phyloP scores from a whole-genome alignment of 2,113 vertebrate genomes.

The Lagenorhynchus albirostris region DNA sequence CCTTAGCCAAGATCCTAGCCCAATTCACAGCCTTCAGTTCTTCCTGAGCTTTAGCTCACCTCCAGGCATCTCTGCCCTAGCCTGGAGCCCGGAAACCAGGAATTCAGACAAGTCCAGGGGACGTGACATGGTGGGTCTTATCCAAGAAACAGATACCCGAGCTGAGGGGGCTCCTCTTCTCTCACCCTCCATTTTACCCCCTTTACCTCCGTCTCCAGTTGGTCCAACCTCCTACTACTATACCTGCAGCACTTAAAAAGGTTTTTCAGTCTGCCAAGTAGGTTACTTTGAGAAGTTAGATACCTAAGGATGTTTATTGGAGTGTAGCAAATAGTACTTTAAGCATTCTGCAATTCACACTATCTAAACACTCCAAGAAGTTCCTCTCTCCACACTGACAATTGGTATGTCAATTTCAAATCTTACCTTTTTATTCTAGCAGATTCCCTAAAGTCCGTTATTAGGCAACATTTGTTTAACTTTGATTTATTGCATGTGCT shows the following conservation, averaged over 20 bases:
- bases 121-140: background rate
- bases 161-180: background rate
- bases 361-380: background rate
- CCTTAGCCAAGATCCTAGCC: background rate
- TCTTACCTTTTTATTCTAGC: background rate
- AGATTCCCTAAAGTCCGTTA: background rate
- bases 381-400: background rate
- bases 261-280: background rate
- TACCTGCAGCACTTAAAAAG: background rate
- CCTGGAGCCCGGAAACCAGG: background rate
- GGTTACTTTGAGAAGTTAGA: background rate
- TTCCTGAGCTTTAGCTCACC: background rate
- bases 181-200: background rate
- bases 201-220: too few species aligned
- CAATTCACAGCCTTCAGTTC: background rate
- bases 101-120: background rate
- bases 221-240: background rate
- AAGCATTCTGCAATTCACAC: background rate
- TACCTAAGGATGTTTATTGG: background rate
- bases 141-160: background rate
- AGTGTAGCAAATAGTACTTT: background rate
- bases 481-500: slow-evolving; percentile 18
- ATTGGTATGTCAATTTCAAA: background rate
- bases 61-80: background rate
- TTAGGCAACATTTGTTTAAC: slow-evolving; percentile 18